Base-by-base conservation (phyloP, 2,797 vertebrate species). In the Amniataba percoides region DNA sequence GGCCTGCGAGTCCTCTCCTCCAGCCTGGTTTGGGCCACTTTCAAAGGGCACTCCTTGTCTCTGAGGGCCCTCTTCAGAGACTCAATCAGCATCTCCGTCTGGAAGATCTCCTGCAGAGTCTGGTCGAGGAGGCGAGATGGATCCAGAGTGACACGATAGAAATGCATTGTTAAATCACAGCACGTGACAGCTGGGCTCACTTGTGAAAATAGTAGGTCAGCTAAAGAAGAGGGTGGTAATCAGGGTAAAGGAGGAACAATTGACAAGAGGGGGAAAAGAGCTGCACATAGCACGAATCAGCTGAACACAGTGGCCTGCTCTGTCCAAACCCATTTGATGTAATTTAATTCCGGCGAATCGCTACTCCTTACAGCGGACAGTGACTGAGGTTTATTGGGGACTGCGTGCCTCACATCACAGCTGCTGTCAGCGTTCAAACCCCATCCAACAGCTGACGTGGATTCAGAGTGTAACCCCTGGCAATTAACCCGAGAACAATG, bases 31-130 rank as follows among this genome's bases (percentile, higher is more conserved):
- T 99, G 98, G 5, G 97, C 98, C 80, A 99, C 96, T 90, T 97
- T 98, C 58, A 99, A 80, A 0, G 96, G 96, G 56, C 88, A 87
- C 23, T 93, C 96, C 74, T 98, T 99, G 72, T 99, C 97, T 77
- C 89, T 91, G 69, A 99, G 94, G 67, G 97, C 96, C 86, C 95
- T 97, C 74, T 88, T 96, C 79, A 99, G 88, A 31, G 94, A 94
- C 67, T 97, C 96, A 9, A 98, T 97, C 69, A 95, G 93, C 88
- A 96, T 95, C 92, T 99, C 97, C 0, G 95, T 95, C 90, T 98
- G 96, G 89, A 97, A 98, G 73, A 99, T 97, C 90, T 98, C 97
- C 88, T 97, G 96, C 19, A 98, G 93, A 0, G 96, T 98, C 98
- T 99, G 81, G 0, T 1, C 10, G 49, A 70, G 34, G 57, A 56